Base-by-base conservation (phyloP, 2,113 vertebrate genomes). In the Xiphophorus hellerii region DNA sequence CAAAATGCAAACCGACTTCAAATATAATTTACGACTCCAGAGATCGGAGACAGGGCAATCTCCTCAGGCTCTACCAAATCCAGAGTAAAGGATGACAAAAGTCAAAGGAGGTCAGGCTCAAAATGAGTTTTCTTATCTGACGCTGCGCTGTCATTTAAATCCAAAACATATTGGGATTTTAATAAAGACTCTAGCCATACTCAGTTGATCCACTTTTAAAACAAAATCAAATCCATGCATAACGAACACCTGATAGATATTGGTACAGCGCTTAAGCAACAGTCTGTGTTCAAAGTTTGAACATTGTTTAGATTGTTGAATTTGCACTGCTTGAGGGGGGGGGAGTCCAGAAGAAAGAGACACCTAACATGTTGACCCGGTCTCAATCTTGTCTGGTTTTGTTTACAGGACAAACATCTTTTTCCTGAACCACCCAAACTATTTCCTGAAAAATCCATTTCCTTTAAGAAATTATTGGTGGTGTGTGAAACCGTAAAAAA, bases 51-150 rank as follows among this genome's bases (percentile, higher is more conserved):
- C 27, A 51, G 39, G 0, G 3, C 25, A 69, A 73, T 76, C 58
- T 78, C 27, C 65, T 39, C 25, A 51, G 71, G 31, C 42, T 71
- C 27, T 12, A 4, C 30, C 20, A 37, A 62, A 66, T 61, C 29
- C 69, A 88, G 70, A 85, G 69, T 35, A 73, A 64, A 71, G 27
- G 60, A 60, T 15, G 29, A 63, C 6, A 15, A 37, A 7, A 69
- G 33, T 51, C 54, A 44, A 13, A 9, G 31, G 4, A 51, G 54
- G 66, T 71, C 78, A 62, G 35, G 67, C 35, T 35, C 33, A 74
- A 88, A 84, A 90, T 86, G 4, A 77, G 54, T 73, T 88, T 81
- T 81, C 37, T 76, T 71, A 82, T 82, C 73, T 33, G 69, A 69
- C 9, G 51, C 61, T 37, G 5, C 20, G 51, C 27, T 58, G 68